Percentiles rank a stretch among this genome's conserved stretches.
These are phyloP conservation scores for Sebastes vulpes DNA, from an alignment of 2,797 vertebrate genomes.

Conservation along the genomic window DNA sequence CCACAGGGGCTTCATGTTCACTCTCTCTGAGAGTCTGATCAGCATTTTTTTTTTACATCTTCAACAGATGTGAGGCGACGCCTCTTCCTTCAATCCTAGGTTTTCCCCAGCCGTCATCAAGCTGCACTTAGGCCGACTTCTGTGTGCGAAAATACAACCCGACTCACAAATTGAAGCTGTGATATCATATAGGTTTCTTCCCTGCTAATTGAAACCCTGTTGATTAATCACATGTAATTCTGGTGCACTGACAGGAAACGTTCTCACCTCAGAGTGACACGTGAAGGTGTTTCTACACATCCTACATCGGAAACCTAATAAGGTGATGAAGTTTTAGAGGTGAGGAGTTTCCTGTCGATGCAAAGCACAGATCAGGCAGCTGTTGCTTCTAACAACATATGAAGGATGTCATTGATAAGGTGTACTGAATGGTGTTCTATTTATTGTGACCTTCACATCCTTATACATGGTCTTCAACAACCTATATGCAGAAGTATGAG, in stretches of 20 bases:
- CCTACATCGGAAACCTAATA: background rate
- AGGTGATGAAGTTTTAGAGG: background rate
- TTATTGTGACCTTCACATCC: background rate
- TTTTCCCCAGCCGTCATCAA: background rate
- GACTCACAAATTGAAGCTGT: background rate
- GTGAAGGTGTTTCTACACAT: slow-evolving; percentile 17
- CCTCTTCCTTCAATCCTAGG: background rate
- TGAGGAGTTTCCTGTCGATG: background rate
- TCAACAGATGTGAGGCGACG: background rate
- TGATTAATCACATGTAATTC: slow-evolving; percentile 3
- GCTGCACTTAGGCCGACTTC: background rate
- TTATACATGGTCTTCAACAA: background rate
- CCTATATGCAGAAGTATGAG: background rate
- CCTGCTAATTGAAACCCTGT: background rate
- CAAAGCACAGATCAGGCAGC: background rate
- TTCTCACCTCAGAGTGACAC: background rate
- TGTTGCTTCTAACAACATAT: background rate
- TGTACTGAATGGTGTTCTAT: background rate
- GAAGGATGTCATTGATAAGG: background rate
- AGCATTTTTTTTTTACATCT: background rate
- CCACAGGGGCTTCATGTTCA: background rate
- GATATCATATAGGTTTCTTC: background rate
- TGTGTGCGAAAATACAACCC: background rate
- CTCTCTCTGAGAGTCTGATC: background rate
- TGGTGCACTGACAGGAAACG: background rate